A percentile compares a stretch with the other conserved stretches of the same genome.
These are phyloP conservation scores for Microcaecilia unicolor DNA, from an alignment of 2,797 vertebrate genomes.

Conservation along the genomic window DNA sequence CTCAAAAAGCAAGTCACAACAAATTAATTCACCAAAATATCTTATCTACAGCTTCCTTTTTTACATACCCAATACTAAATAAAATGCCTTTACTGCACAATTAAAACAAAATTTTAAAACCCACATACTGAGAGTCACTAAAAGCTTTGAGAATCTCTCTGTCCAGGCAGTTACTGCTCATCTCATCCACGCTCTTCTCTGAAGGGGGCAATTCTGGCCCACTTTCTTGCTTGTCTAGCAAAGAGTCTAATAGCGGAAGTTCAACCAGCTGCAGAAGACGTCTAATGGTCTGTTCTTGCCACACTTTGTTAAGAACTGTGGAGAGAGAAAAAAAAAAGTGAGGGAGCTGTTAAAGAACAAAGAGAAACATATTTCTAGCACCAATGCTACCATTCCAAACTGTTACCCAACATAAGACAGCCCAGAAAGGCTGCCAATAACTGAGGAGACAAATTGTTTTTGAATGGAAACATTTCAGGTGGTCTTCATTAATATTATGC, in stretches of 20 bases:
- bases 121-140: slow-evolving; percentile 84
- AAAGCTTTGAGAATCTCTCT: slow-evolving; percentile 92
- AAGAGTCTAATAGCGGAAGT: slow-evolving; percentile 81
- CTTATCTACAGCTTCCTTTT: too few species aligned
- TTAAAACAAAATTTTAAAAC: neutral
- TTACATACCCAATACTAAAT: too few species aligned
- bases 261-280: slow-evolving; percentile 88
- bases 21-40: too few species aligned
- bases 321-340: neutral
- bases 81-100: too few species aligned
- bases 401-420: neutral
- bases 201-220: slow-evolving; percentile 43
- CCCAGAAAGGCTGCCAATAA: neutral
- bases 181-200: slow-evolving; percentile 61
- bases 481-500: too few species aligned
- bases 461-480: too few species aligned
- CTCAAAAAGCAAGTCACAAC: too few species aligned
- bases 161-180: slow-evolving; percentile 81
- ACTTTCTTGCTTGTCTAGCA: slow-evolving; percentile 62
- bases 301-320: slow-evolving; percentile 83
- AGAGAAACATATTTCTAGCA: too few species aligned
- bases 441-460: too few species aligned
- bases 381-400: too few species aligned
- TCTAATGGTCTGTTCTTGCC: slow-evolving; percentile 86
- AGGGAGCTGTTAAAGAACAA: too few species aligned